Base-by-base conservation (phyloP, 2,888 invertebrate genomes). In the Alitta virens region DNA sequence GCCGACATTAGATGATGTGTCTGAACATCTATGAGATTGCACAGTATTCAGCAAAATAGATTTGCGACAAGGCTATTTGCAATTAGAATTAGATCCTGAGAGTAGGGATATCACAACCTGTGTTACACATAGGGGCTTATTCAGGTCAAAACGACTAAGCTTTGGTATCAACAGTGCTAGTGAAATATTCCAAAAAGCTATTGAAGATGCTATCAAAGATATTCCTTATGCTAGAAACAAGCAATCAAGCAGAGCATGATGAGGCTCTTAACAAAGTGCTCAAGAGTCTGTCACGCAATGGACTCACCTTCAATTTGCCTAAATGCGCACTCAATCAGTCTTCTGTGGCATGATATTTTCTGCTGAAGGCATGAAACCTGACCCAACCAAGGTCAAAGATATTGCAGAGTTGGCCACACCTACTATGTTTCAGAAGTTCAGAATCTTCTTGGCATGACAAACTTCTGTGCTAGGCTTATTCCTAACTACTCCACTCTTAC, bases 101-200 rank as follows among this genome's bases (percentile, higher is more conserved):
- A 14, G 24, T 12, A 57, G 25, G n/a, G 21, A 57, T 12, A 16
- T 26, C 24, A 16, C 25, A 3, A 57, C 57, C 25, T 24, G 43
- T 21, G 25, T 23, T 25, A 57, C 57, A 18, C 27, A 24, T 2
- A 21, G 27, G n/a, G 57, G 57, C 3, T 26, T 57, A 5, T 58
- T 33, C 27, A 9, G 51, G 1, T 58, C 25, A n/a, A 58, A 49
- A 18, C 26, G 58, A 1, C 18, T 58, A 21, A 49, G 50, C 1
- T 58, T 50, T 27, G 51, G 58, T 2, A 33, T 58, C 16, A 26
- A 21, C n/a, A 50, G 50, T 1, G 58, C 50, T 5, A 49, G 50
- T 21, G 58, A 25, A 5, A 58, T 58, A 14, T 58, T 58, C n/a
- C 50, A 58, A 26, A 24, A 50, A 18, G 40, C 38, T 16, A 58